Conservation (phyloP, 2,888 invertebrate genomes). For the Apamea crenata region DNA sequence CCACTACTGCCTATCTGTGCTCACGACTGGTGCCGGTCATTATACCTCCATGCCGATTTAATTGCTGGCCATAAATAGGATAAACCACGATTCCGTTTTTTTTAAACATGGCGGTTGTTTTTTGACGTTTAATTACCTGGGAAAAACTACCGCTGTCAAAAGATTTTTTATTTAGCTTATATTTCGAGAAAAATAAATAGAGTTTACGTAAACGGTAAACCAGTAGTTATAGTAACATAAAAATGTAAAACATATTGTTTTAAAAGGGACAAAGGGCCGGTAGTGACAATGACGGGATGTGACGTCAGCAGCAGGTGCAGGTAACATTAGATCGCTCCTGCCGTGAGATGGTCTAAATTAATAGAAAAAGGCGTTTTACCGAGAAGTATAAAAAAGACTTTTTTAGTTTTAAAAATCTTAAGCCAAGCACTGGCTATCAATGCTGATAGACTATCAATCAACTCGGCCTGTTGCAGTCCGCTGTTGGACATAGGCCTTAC, state of each 20-base stretch:
- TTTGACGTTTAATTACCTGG: constrained; percentile 14
- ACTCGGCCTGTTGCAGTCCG: not conserved
- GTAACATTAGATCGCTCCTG: constrained; percentile 64
- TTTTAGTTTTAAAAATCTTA: no score
- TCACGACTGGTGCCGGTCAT: no score
- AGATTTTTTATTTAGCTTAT: not conserved
- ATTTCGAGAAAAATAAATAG: not conserved
- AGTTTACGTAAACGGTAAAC: constrained; percentile 2
- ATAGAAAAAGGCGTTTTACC: constrained; percentile 31
- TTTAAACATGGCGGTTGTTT: not conserved
- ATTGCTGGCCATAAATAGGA: constrained; percentile 22
- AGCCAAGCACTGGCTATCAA: no score
- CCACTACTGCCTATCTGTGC: no score
- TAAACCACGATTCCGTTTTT: not conserved
- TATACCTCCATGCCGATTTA: constrained; percentile 3
- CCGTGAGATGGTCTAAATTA: constrained; percentile 42
- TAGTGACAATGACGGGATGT: constrained; percentile 74
- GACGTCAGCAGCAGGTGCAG: constrained; percentile 77
- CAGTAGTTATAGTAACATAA: constrained; percentile 17
- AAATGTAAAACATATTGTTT: constrained; percentile 60
- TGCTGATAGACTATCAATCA: no score
- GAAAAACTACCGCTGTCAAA: not conserved
- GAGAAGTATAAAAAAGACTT: not conserved
- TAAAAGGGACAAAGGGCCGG: constrained; percentile 66
- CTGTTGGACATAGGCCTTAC: not conserved